Conservation (phyloP, 2,113 vertebrate species). For the Petroica traversi region DNA sequence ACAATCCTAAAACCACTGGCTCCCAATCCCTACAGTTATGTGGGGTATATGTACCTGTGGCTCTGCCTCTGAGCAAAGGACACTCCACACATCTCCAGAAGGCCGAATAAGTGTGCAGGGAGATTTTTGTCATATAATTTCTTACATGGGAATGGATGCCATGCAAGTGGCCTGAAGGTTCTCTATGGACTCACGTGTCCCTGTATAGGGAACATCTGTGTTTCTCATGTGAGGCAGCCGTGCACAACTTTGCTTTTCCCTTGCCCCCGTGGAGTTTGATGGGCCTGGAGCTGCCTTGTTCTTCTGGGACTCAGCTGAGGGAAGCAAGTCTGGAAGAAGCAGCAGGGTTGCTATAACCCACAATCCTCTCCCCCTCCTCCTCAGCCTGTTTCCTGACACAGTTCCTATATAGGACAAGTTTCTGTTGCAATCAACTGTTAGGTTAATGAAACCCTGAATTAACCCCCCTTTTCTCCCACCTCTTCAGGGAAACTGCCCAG, state of each 20-base stretch:
- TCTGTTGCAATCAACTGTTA: background rate
- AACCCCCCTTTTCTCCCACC: background rate
- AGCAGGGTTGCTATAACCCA: background rate
- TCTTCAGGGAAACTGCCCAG: background rate
- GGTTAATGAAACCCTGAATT: conserved; percentile 43
- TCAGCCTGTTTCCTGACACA: conserved; percentile 22
- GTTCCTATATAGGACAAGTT: conserved; percentile 30
- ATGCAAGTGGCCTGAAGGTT: background rate
- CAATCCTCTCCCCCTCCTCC: background rate
- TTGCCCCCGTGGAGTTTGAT: background rate
- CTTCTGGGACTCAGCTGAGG: background rate
- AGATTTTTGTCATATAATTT: background rate
- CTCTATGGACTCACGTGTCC: rapidly evolving
- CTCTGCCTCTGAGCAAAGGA: background rate
- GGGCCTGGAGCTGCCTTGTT: background rate
- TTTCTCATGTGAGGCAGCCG: background rate
- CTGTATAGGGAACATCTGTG: background rate
- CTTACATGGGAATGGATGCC: background rate
- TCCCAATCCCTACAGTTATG: rapidly evolving
- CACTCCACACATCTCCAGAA: background rate
- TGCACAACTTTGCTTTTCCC: background rate
- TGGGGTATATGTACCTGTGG: background rate
- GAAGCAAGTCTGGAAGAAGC: background rate
- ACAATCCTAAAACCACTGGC: background rate
- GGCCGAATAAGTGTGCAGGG: background rate